These are phyloP conservation scores for Phorcus lineatus DNA, from an alignment of 2,888 invertebrate genomes.

Conservation along the genomic window DNA sequence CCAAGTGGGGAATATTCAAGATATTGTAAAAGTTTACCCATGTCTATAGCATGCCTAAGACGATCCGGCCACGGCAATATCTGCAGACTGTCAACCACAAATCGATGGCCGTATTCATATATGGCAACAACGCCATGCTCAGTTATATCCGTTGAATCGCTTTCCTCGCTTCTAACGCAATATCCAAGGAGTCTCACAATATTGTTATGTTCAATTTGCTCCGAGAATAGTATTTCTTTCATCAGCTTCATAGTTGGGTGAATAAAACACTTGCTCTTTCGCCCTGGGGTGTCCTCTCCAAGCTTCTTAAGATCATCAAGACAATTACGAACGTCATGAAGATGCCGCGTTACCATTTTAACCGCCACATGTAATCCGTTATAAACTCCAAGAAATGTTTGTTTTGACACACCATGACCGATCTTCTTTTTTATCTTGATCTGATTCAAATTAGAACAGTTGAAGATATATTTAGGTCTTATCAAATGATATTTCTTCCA, in stretches of 20 bases:
- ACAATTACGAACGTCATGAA: constrained; percentile 66
- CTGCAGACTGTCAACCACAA: constrained; percentile 59
- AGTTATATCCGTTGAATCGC: constrained; percentile 66
- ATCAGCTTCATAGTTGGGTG: constrained; percentile 71
- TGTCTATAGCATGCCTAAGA: constrained; percentile 59
- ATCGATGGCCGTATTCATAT: constrained; percentile 65
- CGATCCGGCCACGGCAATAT: constrained; percentile 59
- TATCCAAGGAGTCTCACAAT: constrained; percentile 67
- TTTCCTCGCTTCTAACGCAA: constrained; percentile 71
- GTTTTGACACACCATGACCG: constrained; percentile 72
- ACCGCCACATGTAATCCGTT: constrained; percentile 62
- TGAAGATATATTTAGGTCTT: constrained; percentile 48
- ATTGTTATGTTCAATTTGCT: constrained; percentile 68
- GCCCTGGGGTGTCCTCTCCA: constrained; percentile 5
- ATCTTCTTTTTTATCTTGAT: constrained; percentile 65
- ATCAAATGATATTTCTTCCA: constrained; percentile 2
- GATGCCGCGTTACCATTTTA: constrained; percentile 72
- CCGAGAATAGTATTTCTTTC: constrained; percentile 71
- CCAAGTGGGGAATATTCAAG: constrained; percentile 70
- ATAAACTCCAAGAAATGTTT: constrained; percentile 66
- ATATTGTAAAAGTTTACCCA: constrained; percentile 66
- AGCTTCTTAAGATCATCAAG: constrained; percentile 49
- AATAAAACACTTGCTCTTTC: constrained; percentile 55
- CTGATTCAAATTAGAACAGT: constrained; percentile 65
- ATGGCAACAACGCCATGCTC: constrained; percentile 70